These are phyloP conservation scores for Fragum sueziense DNA, from an alignment of 2,888 invertebrate genomes.

Conservation along the genomic window DNA sequence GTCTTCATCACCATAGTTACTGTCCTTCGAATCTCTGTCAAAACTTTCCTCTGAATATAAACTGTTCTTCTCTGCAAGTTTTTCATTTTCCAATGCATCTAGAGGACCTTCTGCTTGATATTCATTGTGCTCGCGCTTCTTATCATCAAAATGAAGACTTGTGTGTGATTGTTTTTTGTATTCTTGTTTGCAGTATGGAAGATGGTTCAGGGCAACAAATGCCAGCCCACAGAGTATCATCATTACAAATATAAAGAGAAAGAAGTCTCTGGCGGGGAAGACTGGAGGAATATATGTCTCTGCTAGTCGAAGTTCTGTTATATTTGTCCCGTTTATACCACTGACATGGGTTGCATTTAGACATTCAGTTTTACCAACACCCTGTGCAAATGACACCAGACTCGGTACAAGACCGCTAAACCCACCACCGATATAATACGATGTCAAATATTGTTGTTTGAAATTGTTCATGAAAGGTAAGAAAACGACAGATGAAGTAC, in stretches of 20 bases:
- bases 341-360: conserved; percentile 55
- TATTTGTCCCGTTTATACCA: conserved; percentile 81
- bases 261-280: conserved; percentile 88
- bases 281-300: conserved; percentile 83
- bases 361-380: conserved; percentile 85
- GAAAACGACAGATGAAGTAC: conserved; percentile 93
- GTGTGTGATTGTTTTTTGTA: conserved; percentile 33
- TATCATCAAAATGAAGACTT: not conserved
- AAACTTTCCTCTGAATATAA: conserved; percentile 2
- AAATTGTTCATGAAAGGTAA: conserved; percentile 91
- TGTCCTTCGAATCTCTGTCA: not conserved
- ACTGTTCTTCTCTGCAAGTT: not conserved
- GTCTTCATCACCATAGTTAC: not conserved
- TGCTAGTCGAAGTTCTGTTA: conserved; percentile 57
- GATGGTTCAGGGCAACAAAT: conserved; percentile 86
- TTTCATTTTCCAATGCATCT: not conserved
- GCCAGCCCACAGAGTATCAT: conserved; percentile 87
- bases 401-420: conserved; percentile 89
- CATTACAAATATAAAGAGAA: conserved; percentile 86
- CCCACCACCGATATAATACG: conserved; percentile 86
- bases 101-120: not conserved
- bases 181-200: conserved; percentile 66
- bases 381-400: conserved; percentile 90
- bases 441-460: conserved; percentile 88
- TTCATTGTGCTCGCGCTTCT: not conserved